Evolutionary conservation across 1,140 invertebrate species (phyloP).

Genomic region (Diabrotica virgifera): DNA sequence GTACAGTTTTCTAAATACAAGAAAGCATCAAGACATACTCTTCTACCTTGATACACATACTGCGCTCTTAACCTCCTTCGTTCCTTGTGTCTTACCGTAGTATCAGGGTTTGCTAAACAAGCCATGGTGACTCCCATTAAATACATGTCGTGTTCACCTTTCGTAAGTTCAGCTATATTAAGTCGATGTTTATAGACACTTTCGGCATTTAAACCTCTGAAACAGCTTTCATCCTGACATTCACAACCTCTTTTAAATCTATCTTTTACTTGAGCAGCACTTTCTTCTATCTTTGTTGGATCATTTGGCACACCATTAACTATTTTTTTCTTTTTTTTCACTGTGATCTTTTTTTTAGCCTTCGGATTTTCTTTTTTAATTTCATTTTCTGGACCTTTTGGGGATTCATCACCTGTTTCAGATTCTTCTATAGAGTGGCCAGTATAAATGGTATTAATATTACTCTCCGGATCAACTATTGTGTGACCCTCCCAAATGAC

Average conservation of each 20-base stretch:
- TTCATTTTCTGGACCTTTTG: constrained; percentile 25
- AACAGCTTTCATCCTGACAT: constrained; percentile 72
- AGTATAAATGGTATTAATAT: constrained; percentile 41
- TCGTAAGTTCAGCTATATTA: constrained; percentile 71
- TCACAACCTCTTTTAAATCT: constrained; percentile 70
- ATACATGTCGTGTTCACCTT: constrained; percentile 63
- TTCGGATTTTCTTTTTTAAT: constrained; percentile 37
- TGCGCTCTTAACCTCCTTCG: constrained; percentile 67
- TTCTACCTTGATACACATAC: constrained; percentile 71
- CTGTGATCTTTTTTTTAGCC: constrained; percentile 42
- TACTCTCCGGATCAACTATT: constrained; percentile 53
- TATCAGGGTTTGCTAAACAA: constrained; percentile 69
- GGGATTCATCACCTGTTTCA: constrained; percentile 27
- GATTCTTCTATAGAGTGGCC: constrained; percentile 31
- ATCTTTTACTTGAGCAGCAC: constrained; percentile 61
- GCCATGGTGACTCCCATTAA: constrained; percentile 80
- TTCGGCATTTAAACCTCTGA: constrained; percentile 67
- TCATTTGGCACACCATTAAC: constrained; percentile 37
- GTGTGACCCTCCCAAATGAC: constrained; percentile 61
- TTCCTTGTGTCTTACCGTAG: constrained; percentile 69
- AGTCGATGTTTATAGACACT: constrained; percentile 71
- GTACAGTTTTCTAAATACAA: constrained; percentile 78
- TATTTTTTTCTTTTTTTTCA: constrained; percentile 54
- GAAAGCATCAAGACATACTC: constrained; percentile 76
- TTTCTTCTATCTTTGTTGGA: constrained; percentile 57